Percentiles rank a stretch among this genome's conserved stretches.
Conservation (phyloP, 2,113 vertebrate species). For the Nycticebus coucang region DNA sequence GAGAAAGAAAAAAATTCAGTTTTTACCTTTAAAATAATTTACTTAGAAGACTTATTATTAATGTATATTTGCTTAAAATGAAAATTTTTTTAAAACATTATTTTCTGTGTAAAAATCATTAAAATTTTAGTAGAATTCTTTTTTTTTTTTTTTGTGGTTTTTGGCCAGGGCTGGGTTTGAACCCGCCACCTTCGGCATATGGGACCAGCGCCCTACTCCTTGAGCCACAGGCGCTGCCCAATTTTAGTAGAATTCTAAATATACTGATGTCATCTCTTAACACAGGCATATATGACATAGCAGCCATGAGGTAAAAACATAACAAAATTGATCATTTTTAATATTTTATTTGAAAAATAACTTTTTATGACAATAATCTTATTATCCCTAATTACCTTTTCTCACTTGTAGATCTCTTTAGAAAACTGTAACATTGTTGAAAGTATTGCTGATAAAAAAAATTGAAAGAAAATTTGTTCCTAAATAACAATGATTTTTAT, state of each 20-base stretch:
- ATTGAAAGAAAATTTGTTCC: conserved; percentile 26
- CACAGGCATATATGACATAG: not conserved
- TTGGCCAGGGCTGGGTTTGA: too few relatives aligned
- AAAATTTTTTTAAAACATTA: conserved; percentile 39
- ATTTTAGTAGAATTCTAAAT: conserved; percentile 55
- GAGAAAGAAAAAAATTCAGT: not conserved
- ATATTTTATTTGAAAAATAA: conserved; percentile 55
- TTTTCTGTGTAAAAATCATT: conserved; percentile 17
- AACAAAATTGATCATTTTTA: conserved; percentile 7
- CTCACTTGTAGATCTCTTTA: not conserved
- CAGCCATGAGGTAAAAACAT: not conserved
- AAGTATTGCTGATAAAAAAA: conserved; percentile 5
- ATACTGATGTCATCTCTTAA: not conserved
- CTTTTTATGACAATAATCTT: not conserved
- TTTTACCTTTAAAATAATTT: conserved; percentile 35
- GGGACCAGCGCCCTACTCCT: too few relatives aligned
- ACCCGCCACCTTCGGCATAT: too few relatives aligned
- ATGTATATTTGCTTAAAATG: conserved; percentile 22
- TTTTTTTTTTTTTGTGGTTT: too few relatives aligned
- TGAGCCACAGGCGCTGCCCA: too few relatives aligned
- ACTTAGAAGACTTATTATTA: conserved; percentile 17
- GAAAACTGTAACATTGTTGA: conserved; percentile 25
- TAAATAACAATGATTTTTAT: conserved; percentile 17
- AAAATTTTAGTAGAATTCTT: conserved; percentile 56
- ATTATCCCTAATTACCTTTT: not conserved